phyloP scores from a whole-genome alignment of 1,140 invertebrate species.

The Macrosteles quadrilineatus region DNA sequence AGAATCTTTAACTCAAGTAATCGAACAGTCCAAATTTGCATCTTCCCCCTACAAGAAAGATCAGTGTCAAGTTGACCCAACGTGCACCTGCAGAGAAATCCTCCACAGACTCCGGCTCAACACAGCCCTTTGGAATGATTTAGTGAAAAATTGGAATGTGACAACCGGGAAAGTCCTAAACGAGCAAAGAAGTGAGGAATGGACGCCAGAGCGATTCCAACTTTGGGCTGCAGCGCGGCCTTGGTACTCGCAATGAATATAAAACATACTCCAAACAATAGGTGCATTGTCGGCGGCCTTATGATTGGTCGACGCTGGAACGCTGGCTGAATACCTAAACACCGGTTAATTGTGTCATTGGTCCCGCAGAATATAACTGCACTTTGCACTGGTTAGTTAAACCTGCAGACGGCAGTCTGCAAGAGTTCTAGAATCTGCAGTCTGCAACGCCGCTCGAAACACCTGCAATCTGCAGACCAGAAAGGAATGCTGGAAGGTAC shows the following conservation, averaged over 20 bases:
- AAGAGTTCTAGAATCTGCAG: too few relatives aligned
- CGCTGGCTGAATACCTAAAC: neutral
- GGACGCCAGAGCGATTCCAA: conserved; percentile 16
- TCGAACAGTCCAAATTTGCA: too few relatives aligned
- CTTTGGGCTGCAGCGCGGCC: conserved; percentile 22
- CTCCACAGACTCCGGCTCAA: too few relatives aligned
- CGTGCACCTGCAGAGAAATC: too few relatives aligned
- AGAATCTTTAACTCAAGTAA: too few relatives aligned
- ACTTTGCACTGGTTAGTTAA: too few relatives aligned
- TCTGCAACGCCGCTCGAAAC: too few relatives aligned
- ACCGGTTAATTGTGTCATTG: conserved; percentile 16
- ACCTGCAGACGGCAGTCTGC: too few relatives aligned
- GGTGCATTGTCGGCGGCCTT: conserved; percentile 18
- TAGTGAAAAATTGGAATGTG: conserved; percentile 29
- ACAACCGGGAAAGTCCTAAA: conserved; percentile 27
- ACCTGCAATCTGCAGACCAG: too few relatives aligned
- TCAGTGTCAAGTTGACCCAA: too few relatives aligned
- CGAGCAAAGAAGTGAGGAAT: conserved; percentile 3
- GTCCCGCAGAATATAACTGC: neutral
- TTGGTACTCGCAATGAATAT: conserved; percentile 24
- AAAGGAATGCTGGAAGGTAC: too few relatives aligned
- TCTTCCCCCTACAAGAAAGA: too few relatives aligned
- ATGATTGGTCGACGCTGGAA: conserved; percentile 16
- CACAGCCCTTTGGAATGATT: conserved; percentile 16
- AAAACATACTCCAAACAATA: conserved; percentile 19